These are phyloP conservation scores for Karalla daura DNA, from an alignment of 2,797 vertebrate species.

Conservation along the genomic window DNA sequence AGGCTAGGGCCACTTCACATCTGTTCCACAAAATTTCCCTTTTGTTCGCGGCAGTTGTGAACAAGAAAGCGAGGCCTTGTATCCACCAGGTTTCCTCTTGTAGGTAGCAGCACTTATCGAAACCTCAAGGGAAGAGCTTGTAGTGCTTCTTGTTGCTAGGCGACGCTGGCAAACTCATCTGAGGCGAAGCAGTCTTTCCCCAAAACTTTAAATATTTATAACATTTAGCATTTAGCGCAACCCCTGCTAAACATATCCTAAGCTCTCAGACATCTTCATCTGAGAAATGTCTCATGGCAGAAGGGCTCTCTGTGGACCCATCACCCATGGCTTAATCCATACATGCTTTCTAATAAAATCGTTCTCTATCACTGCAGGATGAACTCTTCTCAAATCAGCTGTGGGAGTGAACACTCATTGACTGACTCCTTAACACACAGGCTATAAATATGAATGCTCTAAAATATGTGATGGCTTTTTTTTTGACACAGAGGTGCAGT, in stretches of 20 bases:
- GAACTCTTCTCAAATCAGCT: conserved; percentile 16
- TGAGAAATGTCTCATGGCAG: neutral
- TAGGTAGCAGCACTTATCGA: conserved; percentile 36
- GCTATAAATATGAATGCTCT: conserved; percentile 16
- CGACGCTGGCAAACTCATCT: conserved; percentile 49
- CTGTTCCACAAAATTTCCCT: neutral
- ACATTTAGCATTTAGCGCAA: conserved; percentile 43
- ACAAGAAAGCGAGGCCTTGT: conserved; percentile 12
- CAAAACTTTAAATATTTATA: conserved; percentile 59
- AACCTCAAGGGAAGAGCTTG: conserved; percentile 27
- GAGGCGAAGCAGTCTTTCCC: conserved; percentile 34
- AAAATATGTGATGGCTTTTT: too few species aligned
- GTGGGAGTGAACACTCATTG: neutral
- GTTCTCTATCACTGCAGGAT: conserved; percentile 14
- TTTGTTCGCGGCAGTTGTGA: conserved; percentile 10
- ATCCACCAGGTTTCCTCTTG: conserved; percentile 15
- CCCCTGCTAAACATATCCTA: conserved; percentile 23
- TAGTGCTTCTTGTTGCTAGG: conserved; percentile 50
- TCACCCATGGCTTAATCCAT: conserved; percentile 6
- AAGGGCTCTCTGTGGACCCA: conserved; percentile 3
- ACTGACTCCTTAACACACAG: conserved; percentile 5
- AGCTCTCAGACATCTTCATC: conserved; percentile 8
- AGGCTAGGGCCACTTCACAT: neutral
- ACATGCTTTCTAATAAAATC: conserved; percentile 24
- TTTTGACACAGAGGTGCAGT: too few species aligned